These are phyloP conservation scores for Delphinus delphis DNA, from an alignment of 2,113 vertebrate genomes.

Conservation along the genomic window DNA sequence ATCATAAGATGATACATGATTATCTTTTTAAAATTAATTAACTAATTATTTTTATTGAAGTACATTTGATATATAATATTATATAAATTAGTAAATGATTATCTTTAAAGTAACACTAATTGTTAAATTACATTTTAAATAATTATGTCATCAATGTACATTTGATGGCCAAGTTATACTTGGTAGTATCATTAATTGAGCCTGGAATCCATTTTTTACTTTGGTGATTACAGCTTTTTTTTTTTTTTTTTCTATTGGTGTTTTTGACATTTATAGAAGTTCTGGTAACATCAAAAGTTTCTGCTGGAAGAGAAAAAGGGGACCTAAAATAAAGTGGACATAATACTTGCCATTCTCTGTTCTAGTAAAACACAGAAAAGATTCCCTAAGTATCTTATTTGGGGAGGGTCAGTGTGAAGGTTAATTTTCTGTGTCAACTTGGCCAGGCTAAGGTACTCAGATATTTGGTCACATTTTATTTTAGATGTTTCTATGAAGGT, in stretches of 20 bases:
- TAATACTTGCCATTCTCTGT: not conserved
- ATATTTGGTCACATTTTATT: not conserved
- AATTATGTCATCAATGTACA: not conserved
- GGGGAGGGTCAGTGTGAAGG: not conserved
- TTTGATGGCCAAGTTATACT: not conserved
- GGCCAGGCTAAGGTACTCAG: not conserved
- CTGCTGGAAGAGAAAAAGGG: not conserved
- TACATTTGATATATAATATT: not conserved
- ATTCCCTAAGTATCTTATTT: not conserved
- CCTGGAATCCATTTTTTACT: not conserved
- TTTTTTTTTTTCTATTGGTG: not conserved
- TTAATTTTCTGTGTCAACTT: not conserved
- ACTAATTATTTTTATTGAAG: not conserved
- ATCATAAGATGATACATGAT: not conserved
- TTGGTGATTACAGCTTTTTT: not conserved
- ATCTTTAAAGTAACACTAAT: conserved; percentile 7
- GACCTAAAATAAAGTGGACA: not conserved
- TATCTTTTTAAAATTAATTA: not conserved
- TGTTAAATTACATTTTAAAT: not conserved
- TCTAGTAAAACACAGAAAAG: not conserved
- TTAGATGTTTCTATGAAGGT: not conserved
- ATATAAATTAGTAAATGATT: not conserved
- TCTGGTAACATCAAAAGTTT: not conserved
- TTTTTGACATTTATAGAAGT: not conserved
- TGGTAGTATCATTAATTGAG: not conserved